Evolutionary conservation across 2,113 vertebrate species (phyloP), one percentile per base, ranked within the genome.

Genomic region (Barbus barbus): DNA sequence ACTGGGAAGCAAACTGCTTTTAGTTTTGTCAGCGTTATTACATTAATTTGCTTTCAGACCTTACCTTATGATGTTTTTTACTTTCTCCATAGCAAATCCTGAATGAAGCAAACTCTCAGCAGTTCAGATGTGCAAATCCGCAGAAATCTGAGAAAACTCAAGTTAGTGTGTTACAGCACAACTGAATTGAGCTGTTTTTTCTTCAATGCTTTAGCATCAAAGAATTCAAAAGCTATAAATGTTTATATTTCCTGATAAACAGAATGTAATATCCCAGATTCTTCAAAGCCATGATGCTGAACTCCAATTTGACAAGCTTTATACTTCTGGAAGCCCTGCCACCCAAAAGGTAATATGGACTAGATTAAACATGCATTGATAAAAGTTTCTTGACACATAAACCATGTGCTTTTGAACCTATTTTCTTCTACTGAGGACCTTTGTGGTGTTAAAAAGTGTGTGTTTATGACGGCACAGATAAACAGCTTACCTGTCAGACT

Each of bases 401-500:
- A 46, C 12, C 41, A 16, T 51, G 14, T 74, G 73, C 26, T 11
- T 75, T 28, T 76, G 7, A 76, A n/a, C 16, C 1, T 48, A 51
- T 16, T 31, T 26, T 75, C 8, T 5, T n/a, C 1, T 44, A 26
- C 13, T 44, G n/a, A 61, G n/a, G 8, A 13, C 20, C 18, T 46
- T 79, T 79, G 31, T 38, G 8, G 7, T 26, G 33, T 78, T 28
- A 81, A 28, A 63, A 61, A 72, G 16, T 63, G 22, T 44, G 20
- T 28, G n/a, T 48, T 41, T 88, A 31, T 18, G 63, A 73, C 76
- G 20, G 79, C 72, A 83, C 91, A 98, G 98, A 89, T 78, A 9
- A 90, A 93, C 85, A 93, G 81, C 9, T 51, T 90, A 86, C 94
- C 95, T 0, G 92, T 97, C 85, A 97, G 94, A 91, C 91, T 99